A percentile compares a stretch with the other conserved stretches of the same genome.
Conservation (phyloP, 2,113 vertebrate species). For the Gymnocephalus cernua region DNA sequence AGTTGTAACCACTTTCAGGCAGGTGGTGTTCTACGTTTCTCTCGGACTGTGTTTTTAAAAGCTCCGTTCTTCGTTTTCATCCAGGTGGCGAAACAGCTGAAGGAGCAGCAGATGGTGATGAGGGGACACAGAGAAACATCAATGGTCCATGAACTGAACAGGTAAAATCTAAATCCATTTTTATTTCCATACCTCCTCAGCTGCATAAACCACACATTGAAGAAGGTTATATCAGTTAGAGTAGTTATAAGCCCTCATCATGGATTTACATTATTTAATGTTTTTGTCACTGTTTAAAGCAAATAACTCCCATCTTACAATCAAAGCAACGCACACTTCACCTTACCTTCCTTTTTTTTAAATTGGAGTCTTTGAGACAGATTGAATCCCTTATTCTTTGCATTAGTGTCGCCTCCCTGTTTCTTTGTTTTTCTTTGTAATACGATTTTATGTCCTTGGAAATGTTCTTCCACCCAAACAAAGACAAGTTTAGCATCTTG, state of each 20-base stretch:
- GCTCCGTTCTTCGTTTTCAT: background rate
- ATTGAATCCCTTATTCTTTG: too few relatives aligned
- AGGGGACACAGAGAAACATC: constrained; percentile 97
- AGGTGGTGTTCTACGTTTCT: background rate
- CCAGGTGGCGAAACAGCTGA: constrained; percentile 97
- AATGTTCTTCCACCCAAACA: background rate
- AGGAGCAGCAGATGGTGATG: constrained; percentile 89
- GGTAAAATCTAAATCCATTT: constrained; percentile 80
- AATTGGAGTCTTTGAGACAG: too few relatives aligned
- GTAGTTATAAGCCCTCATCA: background rate
- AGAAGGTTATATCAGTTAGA: background rate
- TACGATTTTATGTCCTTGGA: background rate
- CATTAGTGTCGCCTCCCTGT: background rate
- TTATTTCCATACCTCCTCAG: background rate
- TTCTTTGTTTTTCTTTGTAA: background rate
- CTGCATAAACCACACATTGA: background rate
- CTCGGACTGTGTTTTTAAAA: background rate
- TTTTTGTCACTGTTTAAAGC: background rate
- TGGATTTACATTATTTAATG: background rate
- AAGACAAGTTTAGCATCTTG: background rate
- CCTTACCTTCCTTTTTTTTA: background rate
- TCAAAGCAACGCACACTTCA: background rate
- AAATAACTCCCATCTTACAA: background rate
- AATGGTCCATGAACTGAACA: constrained; percentile 99
- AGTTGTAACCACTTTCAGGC: constrained; percentile 66